phyloP scores from a whole-genome alignment of 2,797 vertebrate species.

The Simalia tracyae region DNA sequence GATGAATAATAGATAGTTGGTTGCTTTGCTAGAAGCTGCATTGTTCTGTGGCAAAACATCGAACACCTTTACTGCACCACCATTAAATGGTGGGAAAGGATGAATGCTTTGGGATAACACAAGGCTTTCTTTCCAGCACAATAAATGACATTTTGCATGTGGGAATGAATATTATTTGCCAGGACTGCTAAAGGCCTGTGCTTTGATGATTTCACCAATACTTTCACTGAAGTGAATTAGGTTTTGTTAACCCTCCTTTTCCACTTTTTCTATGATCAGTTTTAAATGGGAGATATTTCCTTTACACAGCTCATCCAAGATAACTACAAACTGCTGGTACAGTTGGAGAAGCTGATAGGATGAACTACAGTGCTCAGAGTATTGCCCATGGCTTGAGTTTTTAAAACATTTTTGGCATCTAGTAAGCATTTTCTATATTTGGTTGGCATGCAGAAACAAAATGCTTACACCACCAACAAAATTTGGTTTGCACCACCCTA shows the following conservation, averaged over 20 bases:
- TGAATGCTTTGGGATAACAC: background rate
- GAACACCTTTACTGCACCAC: background rate
- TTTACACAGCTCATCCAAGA: background rate
- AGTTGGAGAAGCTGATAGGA: background rate
- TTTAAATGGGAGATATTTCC: background rate
- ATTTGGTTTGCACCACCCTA: background rate
- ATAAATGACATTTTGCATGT: slow-evolving; percentile 27
- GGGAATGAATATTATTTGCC: background rate
- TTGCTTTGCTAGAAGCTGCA: slow-evolving; percentile 53
- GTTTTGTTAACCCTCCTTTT: background rate
- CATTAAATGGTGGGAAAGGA: background rate
- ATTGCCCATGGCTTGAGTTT: background rate
- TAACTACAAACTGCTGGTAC: background rate
- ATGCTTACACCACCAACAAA: background rate
- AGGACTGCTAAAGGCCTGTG: background rate
- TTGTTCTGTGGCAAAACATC: slow-evolving; percentile 48
- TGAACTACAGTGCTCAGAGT: background rate
- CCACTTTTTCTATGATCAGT: background rate
- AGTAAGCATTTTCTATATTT: background rate
- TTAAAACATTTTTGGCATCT: background rate
- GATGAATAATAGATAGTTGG: slow-evolving; percentile 68
- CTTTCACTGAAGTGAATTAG: background rate
- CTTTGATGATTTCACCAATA: background rate
- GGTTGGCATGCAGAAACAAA: background rate
- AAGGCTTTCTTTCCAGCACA: background rate